phyloP scores from a whole-genome alignment of 2,797 vertebrate species.

The Sciurus vulgaris region DNA sequence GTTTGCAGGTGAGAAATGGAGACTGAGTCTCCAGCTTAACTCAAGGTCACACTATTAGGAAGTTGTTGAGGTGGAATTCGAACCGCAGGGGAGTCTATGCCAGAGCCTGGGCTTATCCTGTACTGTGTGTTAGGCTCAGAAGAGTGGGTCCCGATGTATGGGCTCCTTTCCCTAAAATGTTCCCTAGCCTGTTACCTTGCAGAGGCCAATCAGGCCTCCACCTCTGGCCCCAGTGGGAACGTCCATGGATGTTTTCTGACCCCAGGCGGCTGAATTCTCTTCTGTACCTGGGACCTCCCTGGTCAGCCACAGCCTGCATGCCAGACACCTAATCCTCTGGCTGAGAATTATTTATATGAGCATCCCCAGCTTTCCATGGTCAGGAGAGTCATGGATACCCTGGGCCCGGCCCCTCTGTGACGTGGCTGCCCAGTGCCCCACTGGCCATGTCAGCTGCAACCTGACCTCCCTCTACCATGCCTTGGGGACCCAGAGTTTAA shows the following conservation, averaged over 20 bases:
- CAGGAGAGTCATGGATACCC: constrained; percentile 83
- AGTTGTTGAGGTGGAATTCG: neutral
- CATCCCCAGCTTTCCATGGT: constrained; percentile 85
- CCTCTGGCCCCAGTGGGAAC: neutral
- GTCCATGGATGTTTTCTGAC: neutral
- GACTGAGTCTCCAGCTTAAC: neutral
- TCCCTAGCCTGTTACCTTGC: neutral
- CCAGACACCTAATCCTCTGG: constrained; percentile 83
- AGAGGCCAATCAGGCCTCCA: neutral
- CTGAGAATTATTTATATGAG: constrained; percentile 88
- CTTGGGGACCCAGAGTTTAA: constrained; percentile 89
- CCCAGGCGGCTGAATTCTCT: neutral
- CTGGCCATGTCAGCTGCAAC: constrained; percentile 87
- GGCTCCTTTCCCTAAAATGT: neutral
- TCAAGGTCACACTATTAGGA: neutral
- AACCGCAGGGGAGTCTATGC: neutral
- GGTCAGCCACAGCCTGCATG: constrained; percentile 56
- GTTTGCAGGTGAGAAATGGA: neutral
- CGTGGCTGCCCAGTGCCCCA: constrained; percentile 83
- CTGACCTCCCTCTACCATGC: constrained; percentile 82
- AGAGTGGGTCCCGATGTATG: no score
- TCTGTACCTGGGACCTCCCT: neutral
- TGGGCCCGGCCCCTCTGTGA: constrained; percentile 74
- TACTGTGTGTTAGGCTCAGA: neutral
- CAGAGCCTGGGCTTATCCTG: neutral